These are phyloP conservation scores for Glossosoma conforme DNA, from an alignment of 1,140 invertebrate genomes.

Conservation along the genomic window DNA sequence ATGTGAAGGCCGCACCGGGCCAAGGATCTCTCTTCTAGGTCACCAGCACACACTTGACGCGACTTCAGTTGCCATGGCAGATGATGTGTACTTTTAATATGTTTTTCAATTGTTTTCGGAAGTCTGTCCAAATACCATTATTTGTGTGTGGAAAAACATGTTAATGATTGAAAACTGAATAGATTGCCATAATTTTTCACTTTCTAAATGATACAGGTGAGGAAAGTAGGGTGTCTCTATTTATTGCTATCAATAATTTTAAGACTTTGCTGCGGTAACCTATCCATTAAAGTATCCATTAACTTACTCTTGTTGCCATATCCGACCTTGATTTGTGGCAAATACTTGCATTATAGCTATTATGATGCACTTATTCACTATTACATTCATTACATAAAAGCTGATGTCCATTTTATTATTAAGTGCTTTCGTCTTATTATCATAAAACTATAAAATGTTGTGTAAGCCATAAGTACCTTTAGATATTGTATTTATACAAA, in stretches of 20 bases:
- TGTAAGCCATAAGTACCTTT: too few species aligned
- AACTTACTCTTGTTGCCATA: too few species aligned
- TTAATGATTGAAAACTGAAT: constrained; percentile 27
- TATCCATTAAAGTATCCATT: too few species aligned
- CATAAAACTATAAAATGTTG: too few species aligned
- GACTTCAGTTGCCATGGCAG: constrained; percentile 9
- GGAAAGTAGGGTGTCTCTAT: constrained; percentile 30
- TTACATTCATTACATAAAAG: too few species aligned
- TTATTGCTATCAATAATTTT: constrained; percentile 28
- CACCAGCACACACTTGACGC: constrained; percentile 6
- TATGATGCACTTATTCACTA: too few species aligned
- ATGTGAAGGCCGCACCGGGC: neutral
- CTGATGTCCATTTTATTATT: too few species aligned
- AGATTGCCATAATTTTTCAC: constrained; percentile 28
- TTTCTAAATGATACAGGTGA: constrained; percentile 29
- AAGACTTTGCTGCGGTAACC: too few species aligned
- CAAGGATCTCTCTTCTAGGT: constrained; percentile 26
- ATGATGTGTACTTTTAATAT: constrained; percentile 25
- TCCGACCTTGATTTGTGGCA: too few species aligned
- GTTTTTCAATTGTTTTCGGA: constrained; percentile 28
- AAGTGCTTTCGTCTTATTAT: too few species aligned
- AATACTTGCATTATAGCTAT: too few species aligned
- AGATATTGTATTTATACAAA: too few species aligned
- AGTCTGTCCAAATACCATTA: constrained; percentile 16
- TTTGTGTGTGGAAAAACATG: constrained; percentile 29